Evolutionary conservation across 2,797 vertebrate species (phyloP).

Genomic region (Merluccius polli): DNA sequence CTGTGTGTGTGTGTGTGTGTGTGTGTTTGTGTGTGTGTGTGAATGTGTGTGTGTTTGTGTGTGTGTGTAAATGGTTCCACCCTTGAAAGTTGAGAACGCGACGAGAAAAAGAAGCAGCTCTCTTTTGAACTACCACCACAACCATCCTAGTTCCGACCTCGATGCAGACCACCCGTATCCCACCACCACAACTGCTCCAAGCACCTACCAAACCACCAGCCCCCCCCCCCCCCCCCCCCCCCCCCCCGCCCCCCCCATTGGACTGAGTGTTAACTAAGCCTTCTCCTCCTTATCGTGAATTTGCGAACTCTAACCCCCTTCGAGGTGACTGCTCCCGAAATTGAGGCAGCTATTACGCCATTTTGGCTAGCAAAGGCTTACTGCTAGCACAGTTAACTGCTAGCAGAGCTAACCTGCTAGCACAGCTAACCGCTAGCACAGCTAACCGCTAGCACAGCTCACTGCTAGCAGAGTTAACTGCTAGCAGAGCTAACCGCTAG

Average conservation of each 20-base stretch:
- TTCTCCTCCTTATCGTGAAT: not conserved
- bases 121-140: not conserved
- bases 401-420: not conserved
- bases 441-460: not conserved
- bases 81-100: not conserved
- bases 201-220: no score
- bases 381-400: no score
- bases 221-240: not conserved
- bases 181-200: not conserved
- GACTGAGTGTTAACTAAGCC: not conserved
- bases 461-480: not conserved
- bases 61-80: not conserved
- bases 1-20: not conserved
- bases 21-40: not conserved
- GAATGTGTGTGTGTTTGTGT: not conserved
- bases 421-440: not conserved
- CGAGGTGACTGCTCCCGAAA: conserved; percentile 13
- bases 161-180: not conserved
- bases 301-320: not conserved
- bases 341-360: conserved; percentile 4
- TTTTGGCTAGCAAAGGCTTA: not conserved
- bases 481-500: not conserved
- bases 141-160: not conserved
- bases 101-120: not conserved
- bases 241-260: not conserved